Base-by-base conservation (phyloP, 2,797 vertebrate genomes). In the Xiphorhynchus erythropygius region DNA sequence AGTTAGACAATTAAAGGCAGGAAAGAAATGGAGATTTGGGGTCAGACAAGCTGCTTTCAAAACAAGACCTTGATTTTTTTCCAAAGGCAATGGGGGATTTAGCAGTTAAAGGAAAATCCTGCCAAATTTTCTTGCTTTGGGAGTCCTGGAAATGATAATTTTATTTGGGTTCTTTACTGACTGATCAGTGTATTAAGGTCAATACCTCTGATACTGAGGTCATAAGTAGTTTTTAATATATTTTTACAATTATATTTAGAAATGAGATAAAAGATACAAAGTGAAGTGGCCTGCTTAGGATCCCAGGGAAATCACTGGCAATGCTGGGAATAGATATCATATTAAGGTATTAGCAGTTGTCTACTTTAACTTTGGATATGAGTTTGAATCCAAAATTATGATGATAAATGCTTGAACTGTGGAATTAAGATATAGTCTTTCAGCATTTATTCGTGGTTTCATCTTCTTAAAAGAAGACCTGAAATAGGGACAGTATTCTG, bases 1-100 rank as follows among this genome's bases (percentile, higher is more conserved):
- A 47, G 75, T 76, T 81, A 90, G 87, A 79, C 25, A 69, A 83
- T 64, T 78, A 82, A 95, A 63, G 94, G 11, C 19, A 84, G 82
- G 33, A 94, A 82, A 63, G 33, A 92, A 93, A 90, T 37, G 17
- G 23, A 32, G 5, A 27, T 73, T 78, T 77, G 77, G 37, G 30
- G 82, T 83, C 57, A 84, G n/a, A 62, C 3, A 78, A 92, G 18
- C 52, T 63, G 33, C 57, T 90, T 70, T 83, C 39, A 47, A 55
- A 69, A 57, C 27, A 84, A 12, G 25, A 85, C 71, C 59, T 24
- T 50, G 42, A 69, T 25, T 76, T 49, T 49, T 13, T 68, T 59
- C 57, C 39, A 65, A 76, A 87, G 16, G 17, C 37, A 18, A 15
- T 18, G 52, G 22, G 32, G 5, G 7, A 50, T 86, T 86, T 57